Base-by-base conservation (phyloP, 2,888 invertebrate species). In the Tyria jacobaeae region DNA sequence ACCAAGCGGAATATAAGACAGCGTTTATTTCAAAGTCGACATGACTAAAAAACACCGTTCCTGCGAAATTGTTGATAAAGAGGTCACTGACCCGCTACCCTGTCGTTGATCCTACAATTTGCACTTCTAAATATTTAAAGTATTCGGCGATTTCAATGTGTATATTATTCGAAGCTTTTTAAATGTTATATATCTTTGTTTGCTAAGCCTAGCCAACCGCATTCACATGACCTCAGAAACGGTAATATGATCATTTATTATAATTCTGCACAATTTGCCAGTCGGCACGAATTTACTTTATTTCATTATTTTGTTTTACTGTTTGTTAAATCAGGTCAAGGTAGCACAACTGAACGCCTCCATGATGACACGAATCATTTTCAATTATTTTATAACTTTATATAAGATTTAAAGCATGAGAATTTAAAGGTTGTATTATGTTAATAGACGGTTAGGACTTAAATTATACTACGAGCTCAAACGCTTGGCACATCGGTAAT, bases 251-350 rank as follows among this genome's bases (percentile, higher is more conserved):
- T 62, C 59, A 75, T 65, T 72, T 66, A 60, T 57, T 54, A 53
- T 62, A 75, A 75, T 75, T 62, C 56, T 53, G 39, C 50, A 57
- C 60, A 64, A 67, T 58, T 41, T 41, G 41, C 31, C 10, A 52
- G 75, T 56, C 71, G 71, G 71, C 83, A 82, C 83, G 80, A 84
- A 69, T 82, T 81, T 73, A 65, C 73, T 62, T 75, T 68, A 78
- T 77, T 73, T 71, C 70, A 78, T 80, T 74, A 80, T 79, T 78
- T 75, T 70, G 57, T 62, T 62, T 71, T 74, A 79, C 71, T 57
- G 53, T 58, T 67, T 34, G 52, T 54, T 52, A 51, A 80, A 80
- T 70, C 76, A 39, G 80, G 78, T 68, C 81, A 80, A 75, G 72
- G 75, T 6, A 54, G 14, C 48, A 2, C 64, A 73, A 76, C 69